These are phyloP conservation scores for Chorisops tibialis DNA, from an alignment of 2,888 invertebrate genomes.

Conservation along the genomic window DNA sequence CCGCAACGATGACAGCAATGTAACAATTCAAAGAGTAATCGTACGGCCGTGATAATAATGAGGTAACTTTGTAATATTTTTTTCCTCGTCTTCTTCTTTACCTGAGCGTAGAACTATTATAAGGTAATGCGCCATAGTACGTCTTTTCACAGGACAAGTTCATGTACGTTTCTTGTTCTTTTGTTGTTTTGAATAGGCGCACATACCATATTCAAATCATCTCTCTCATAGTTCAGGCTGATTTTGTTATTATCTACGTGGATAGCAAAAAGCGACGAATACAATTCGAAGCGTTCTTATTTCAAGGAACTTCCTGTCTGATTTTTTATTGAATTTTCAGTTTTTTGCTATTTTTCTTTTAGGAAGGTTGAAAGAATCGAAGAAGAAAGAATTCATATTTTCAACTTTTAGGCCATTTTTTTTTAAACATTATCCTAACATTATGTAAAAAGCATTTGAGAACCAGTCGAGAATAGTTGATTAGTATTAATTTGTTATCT, in stretches of 20 bases:
- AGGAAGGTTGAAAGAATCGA: too few relatives aligned
- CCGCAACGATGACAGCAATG: constrained; percentile 11
- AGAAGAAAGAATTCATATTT: too few relatives aligned
- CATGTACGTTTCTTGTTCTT: constrained; percentile 8
- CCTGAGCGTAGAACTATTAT: background rate
- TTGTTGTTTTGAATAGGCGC: constrained; percentile 9
- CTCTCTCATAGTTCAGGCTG: constrained; percentile 8
- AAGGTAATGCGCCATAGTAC: background rate
- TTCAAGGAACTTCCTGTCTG: constrained; percentile 19
- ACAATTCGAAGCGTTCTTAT: constrained; percentile 19
- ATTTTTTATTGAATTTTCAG: background rate
- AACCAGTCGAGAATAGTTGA: too few relatives aligned
- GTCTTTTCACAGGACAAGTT: constrained; percentile 17
- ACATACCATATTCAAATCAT: constrained; percentile 24
- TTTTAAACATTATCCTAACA: too few relatives aligned
- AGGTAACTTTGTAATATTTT: constrained; percentile 16
- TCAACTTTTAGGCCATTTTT: too few relatives aligned
- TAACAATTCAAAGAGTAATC: constrained; percentile 25
- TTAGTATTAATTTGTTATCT: too few relatives aligned
- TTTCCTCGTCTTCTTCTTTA: constrained; percentile 6
- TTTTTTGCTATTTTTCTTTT: too few relatives aligned
- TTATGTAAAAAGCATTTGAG: too few relatives aligned
- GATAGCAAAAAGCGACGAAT: background rate
- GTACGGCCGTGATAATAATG: constrained; percentile 22
- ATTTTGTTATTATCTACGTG: constrained; percentile 6